Evolutionary conservation across 35 echinoderm and acorn worm genomes (phyloP), one percentile per base, ranked within the genome.

Genomic region (Diadema setosum): DNA sequence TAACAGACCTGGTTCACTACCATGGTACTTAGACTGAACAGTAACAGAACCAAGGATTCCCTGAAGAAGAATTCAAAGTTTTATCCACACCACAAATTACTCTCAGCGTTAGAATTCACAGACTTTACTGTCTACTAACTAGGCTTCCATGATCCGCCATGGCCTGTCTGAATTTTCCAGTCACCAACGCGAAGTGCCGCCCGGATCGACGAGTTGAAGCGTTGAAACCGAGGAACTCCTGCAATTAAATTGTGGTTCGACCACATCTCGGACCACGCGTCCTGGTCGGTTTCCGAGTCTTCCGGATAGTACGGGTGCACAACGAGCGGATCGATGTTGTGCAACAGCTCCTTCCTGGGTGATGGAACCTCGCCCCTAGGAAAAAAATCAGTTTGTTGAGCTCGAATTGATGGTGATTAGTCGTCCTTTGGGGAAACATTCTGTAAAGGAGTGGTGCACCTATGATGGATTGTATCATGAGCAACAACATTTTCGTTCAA

Each of bases 121-220:
- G n/a, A n/a, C n/a, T n/a, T n/a, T n/a, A n/a, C n/a, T n/a, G n/a
- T n/a, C n/a, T n/a, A n/a, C n/a, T n/a, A n/a, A n/a, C n/a, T n/a
- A n/a, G n/a, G n/a, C n/a, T n/a, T n/a, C n/a, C n/a, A n/a, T n/a
- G n/a, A n/a, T n/a, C 4, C 63, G 12, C 63, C 63, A 0, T 11
- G 20, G 3, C 87, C 74, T 2, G 87, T 94, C 37, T 90, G 39
- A 15, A 94, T 74, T 76, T 94, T 94, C 93, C 93, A 94, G 29
- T 94, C 88, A 1, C 87, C 87, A 0, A 86, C 67, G 12, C 93
- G 82, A 7, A 94, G 76, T 56, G 93, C 93, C 18, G 93, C 93
- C 33, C 49, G 33, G 4, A 94, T 86, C 5, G 60, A 39, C 14
- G 87, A 33, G 27, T 90, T 81, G 73, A 90, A 94, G 4, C 37